phyloP scores from a whole-genome alignment of 2,113 vertebrate genomes.

The Cairina moschata region DNA sequence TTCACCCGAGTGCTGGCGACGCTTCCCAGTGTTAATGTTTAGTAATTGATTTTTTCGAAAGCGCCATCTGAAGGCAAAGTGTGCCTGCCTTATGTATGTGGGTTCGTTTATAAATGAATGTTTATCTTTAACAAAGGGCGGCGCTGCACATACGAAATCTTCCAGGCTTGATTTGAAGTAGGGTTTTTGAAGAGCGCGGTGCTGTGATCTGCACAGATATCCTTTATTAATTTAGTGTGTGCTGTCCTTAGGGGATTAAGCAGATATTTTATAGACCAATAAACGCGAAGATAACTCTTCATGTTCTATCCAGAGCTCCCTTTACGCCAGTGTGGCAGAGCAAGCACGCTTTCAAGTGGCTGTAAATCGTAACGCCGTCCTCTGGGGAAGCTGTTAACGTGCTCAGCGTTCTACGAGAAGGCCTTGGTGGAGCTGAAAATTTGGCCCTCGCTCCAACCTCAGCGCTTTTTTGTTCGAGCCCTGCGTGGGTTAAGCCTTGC shows the following conservation, averaged over 20 bases:
- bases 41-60: background rate
- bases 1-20: rapidly evolving
- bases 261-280: background rate
- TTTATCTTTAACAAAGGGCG: background rate
- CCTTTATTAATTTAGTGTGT: rapidly evolving
- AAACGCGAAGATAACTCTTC: background rate
- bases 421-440: background rate
- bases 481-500: rapidly evolving
- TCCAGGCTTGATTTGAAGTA: background rate
- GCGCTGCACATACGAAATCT: rapidly evolving
- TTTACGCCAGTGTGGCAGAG: rapidly evolving
- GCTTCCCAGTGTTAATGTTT: rapidly evolving
- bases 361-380: background rate
- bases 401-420: rapidly evolving
- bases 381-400: background rate
- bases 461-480: rapidly evolving
- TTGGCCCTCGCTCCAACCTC: rapidly evolving
- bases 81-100: rapidly evolving
- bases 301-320: background rate
- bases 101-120: background rate
- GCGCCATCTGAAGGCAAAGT: rapidly evolving
- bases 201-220: background rate
- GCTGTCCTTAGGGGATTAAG: background rate
- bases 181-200: rapidly evolving
- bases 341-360: rapidly evolving